Conservation (phyloP, 2,888 invertebrate genomes). For the Drosophila melanosoma region DNA sequence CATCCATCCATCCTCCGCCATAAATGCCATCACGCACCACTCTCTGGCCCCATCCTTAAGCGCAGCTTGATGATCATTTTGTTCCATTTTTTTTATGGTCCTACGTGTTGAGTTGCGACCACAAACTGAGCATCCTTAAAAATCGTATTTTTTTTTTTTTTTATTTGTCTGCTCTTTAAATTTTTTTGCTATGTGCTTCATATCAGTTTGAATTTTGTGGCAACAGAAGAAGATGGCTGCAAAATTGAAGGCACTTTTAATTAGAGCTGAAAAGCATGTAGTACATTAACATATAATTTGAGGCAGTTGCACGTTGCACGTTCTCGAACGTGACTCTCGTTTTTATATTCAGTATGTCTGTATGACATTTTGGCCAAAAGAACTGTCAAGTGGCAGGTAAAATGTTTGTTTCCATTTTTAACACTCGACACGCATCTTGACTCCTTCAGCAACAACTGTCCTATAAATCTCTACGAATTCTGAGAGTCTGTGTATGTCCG, state of each 20-base stretch:
- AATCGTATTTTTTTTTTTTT: constrained; percentile 1
- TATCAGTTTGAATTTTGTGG: constrained; percentile 53
- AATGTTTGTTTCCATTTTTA: constrained; percentile 30
- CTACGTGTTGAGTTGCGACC: constrained; percentile 40
- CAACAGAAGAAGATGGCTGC: constrained; percentile 31
- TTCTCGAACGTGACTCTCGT: constrained; percentile 42
- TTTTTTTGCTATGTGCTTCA: constrained; percentile 12
- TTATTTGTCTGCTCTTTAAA: neutral
- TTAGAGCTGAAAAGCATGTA: constrained; percentile 47
- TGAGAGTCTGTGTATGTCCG: neutral
- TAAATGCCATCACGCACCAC: constrained; percentile 38
- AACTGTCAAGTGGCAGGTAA: constrained; percentile 35
- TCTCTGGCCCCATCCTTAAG: constrained; percentile 19
- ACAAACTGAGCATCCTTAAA: constrained; percentile 10
- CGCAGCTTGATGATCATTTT: constrained; percentile 47
- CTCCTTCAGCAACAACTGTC: neutral
- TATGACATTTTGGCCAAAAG: constrained; percentile 9
- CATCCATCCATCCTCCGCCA: neutral
- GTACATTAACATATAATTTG: constrained; percentile 66
- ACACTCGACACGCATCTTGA: constrained; percentile 15
- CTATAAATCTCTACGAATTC: constrained; percentile 57
- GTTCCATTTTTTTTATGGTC: constrained; percentile 46
- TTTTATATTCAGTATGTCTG: constrained; percentile 5
- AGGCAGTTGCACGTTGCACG: constrained; percentile 56
- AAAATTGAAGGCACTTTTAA: constrained; percentile 36